Base-by-base conservation (phyloP, 2,113 vertebrate genomes). In the Anguilla japonica region DNA sequence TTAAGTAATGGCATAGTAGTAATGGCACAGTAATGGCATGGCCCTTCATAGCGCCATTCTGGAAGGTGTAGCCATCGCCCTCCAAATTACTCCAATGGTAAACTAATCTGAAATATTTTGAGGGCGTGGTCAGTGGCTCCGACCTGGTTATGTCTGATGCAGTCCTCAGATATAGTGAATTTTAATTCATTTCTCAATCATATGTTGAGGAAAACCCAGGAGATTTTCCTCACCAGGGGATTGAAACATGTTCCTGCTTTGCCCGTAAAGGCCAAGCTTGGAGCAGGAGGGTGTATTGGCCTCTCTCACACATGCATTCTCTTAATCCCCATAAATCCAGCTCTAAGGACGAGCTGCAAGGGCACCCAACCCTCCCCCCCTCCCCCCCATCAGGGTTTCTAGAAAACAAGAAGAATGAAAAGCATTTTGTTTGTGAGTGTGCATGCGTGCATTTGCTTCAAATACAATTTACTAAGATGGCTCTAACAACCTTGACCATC, bases 291-390 rank as follows among this genome's bases (percentile, higher is more conserved):
- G 29, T 75, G 39, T 87, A 79, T 83, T 63, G 81, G 67, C 18
- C 41, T 83, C 46, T 80, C 16, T 43, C 63, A 26, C 78, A 56
- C 57, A 84, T 89, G 41, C 60, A 87, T 91, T 82, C 88, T 43
- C 43, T 89, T 88, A 92, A 91, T 91, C 90, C 88, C 56, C 87
- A 91, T 88, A 89, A 92, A 91, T 90, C 87, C 82, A 82, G 56
- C 83, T 89, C 83, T 40, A 81, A 89, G 84, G 84, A 90, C 63
- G 41, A 83, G 85, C 83, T 85, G 83, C 88, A 92, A 90, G 91
- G 89, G 82, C 86, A 79, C 41, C 71, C 53, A 34, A n/a, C n/a
- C n/a, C n/a, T n/a, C n/a, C n/a, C 88, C 87, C 67, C 83, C 79
- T 75, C 88, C 87, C 67, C 83, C 79, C 78, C 83, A 86, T 87